Percentiles rank a stretch among this genome's conserved stretches.
Evolutionary conservation across 2,113 vertebrate genomes (phyloP).

Genomic region (Triplophysa siluroides): DNA sequence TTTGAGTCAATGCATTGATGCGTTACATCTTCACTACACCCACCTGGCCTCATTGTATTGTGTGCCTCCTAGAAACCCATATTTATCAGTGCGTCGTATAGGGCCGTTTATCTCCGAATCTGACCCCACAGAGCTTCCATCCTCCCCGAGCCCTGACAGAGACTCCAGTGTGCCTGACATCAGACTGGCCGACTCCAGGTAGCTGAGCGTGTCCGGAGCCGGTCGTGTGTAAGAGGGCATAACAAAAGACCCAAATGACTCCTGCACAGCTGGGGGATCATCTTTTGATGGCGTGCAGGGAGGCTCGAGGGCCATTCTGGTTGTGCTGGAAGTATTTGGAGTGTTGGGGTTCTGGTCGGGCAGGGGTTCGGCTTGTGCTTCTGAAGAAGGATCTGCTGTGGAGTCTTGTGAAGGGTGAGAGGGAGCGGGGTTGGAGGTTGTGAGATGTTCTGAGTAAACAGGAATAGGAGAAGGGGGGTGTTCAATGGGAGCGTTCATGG

Average conservation of each 20-base stretch:
- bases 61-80: conserved; percentile 87
- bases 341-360: conserved; percentile 48
- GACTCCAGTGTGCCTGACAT: conserved; percentile 91
- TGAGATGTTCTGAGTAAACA: not conserved
- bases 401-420: conserved; percentile 4
- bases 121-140: conserved; percentile 86
- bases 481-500: conserved; percentile 25
- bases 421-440: not conserved
- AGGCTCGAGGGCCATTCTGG: conserved; percentile 41
- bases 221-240: conserved; percentile 64
- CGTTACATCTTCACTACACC: conserved; percentile 55
- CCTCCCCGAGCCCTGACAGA: conserved; percentile 79
- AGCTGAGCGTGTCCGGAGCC: conserved; percentile 82
- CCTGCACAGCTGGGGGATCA: conserved; percentile 62
- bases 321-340: conserved; percentile 27
- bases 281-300: conserved; percentile 58
- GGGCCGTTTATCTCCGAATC: conserved; percentile 87
- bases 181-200: conserved; percentile 87
- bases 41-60: conserved; percentile 82
- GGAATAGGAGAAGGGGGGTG: conserved; percentile 23
- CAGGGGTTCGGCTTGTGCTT: conserved; percentile 52
- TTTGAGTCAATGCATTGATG: not conserved
- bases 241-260: conserved; percentile 58
- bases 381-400: not conserved
- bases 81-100: conserved; percentile 84